Evolutionary conservation across 2,113 vertebrate genomes (phyloP), one percentile per base, ranked within the genome.

Genomic region (Hippocampus abdominalis): DNA sequence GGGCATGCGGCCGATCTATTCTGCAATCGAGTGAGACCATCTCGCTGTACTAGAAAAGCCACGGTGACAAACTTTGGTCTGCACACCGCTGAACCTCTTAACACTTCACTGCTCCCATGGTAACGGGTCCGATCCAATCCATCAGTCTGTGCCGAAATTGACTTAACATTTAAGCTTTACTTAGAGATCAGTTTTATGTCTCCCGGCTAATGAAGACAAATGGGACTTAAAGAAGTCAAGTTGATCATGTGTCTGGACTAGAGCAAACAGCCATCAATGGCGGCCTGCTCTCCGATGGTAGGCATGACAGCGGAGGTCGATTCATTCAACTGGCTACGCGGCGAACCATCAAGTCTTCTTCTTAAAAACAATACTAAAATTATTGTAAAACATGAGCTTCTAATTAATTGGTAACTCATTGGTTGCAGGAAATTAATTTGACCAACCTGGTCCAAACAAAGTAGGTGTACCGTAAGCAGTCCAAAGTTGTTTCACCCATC

Each of bases 161-260:
- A 81, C 86, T 87, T 72, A 79, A 80, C 74, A 74, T 69, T 75
- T 77, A 71, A 79, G 80, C 81, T 75, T 84, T 81, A 87, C 77
- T 84, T 87, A 86, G 40, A 84, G 75, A 85, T 81, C 83, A 86
- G 77, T 79, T 88, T 86, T 76, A 85, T 72, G 87, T 88, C 86
- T 36, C 73, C 63, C 23, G 60, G 72, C 85, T 90, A 90, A 89
- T 89, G 80, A 87, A 84, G 88, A 90, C 86, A 87, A 88, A 89
- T 88, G 86, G 81, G 79, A 69, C 72, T 71, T 79, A 88, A 82
- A 79, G 81, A 77, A 75, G 76, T 78, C 76, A 71, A 73, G 83
- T 25, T 75, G 70, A 76, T 73, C 79, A 63, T 15, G 48, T 74
- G 74, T 60, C 76, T 69, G 76, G 64, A 77, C 44, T 73, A 49